Evolutionary conservation across 2,888 invertebrate genomes (phyloP), one percentile per base, ranked within the genome.

Genomic region (Ommatoiulus sabulosus): DNA sequence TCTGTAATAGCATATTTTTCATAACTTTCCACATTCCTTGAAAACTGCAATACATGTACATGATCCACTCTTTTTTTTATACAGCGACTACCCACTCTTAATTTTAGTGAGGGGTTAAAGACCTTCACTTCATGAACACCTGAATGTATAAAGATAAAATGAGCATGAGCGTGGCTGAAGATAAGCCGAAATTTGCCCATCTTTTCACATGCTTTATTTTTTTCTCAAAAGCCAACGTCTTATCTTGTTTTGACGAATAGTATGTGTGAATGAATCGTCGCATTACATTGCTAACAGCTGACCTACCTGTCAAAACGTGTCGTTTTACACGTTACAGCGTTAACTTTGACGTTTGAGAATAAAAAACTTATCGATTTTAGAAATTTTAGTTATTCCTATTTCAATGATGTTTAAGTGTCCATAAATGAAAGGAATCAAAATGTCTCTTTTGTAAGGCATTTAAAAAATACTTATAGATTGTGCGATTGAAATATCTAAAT

Each of bases 21-120:
- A 35, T 15, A 80, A 80, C 15, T 80, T 80, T 80, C 80, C 80
- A 80, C 80, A 80, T 80, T 80, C 80, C 24, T 80, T 80, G 80
- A 80, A 80, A 80, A 35, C 80, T 24, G 12, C 35, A 80, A 80
- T 72, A 10, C 72, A 72, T 8, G 35, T 80, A 3, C 80, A 80
- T 43, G 35, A 80, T 80, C 35, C 35, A 80, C 80, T 35, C 24
- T 80, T 80, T 80, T 80, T 35, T 7, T 24, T 15, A 10, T 24
- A 4, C 35, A 80, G 7, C 20, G n/a, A 80, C 35, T 80, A 35
- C 35, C 3, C 35, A 35, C 35, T 80, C 35, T 35, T 12, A 80
- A 43, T 80, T 24, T 80, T 80, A 15, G 35, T 24, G 8, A 80
- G 12, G 35, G 80, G 80, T 80, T 24, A 80, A 80, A 80, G 80